Conservation (phyloP, 2,888 invertebrate genomes). For the Gastrophysa polygoni region DNA sequence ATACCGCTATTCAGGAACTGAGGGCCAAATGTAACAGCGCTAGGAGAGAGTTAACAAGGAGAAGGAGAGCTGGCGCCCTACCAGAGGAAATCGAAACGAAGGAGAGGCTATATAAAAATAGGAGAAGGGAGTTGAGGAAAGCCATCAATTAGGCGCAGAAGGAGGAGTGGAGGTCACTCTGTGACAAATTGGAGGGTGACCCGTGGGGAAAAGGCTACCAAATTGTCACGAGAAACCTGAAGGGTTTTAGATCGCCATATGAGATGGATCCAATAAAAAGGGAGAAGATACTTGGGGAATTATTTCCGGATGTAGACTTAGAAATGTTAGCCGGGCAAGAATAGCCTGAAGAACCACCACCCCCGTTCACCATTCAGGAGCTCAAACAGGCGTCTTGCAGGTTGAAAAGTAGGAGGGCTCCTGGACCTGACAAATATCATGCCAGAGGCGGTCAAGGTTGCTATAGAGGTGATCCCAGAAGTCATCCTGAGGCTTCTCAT, state of each 20-base stretch:
- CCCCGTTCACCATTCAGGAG: slow-evolving; percentile 15
- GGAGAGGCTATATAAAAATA: background rate
- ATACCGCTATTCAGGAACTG: too few species aligned
- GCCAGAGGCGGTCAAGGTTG: too few species aligned
- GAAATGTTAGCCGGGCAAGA: too few species aligned
- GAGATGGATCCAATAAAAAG: too few species aligned
- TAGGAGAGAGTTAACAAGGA: background rate
- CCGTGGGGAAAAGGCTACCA: slow-evolving; percentile 2
- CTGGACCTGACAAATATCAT: slow-evolving; percentile 20
- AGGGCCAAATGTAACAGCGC: background rate
- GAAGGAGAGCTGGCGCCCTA: background rate
- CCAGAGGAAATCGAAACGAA: background rate
- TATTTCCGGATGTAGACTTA: background rate
- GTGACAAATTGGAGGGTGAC: slow-evolving; percentile 1
- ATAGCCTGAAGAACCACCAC: too few species aligned
- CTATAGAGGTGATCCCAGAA: background rate
- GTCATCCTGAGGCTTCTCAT: background rate
- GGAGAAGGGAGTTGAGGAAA: background rate
- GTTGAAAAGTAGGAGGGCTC: slow-evolving; percentile 16
- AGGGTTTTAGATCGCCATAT: too few species aligned
- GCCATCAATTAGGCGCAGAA: background rate
- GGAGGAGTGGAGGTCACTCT: background rate
- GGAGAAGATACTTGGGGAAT: too few species aligned
- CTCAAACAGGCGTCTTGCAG: slow-evolving; percentile 2
- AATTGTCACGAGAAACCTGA: background rate